A percentile compares a stretch with the other conserved stretches of the same genome.
These are phyloP conservation scores for Lophochroa leadbeateri DNA, from an alignment of 2,113 vertebrate genomes.

Conservation along the genomic window DNA sequence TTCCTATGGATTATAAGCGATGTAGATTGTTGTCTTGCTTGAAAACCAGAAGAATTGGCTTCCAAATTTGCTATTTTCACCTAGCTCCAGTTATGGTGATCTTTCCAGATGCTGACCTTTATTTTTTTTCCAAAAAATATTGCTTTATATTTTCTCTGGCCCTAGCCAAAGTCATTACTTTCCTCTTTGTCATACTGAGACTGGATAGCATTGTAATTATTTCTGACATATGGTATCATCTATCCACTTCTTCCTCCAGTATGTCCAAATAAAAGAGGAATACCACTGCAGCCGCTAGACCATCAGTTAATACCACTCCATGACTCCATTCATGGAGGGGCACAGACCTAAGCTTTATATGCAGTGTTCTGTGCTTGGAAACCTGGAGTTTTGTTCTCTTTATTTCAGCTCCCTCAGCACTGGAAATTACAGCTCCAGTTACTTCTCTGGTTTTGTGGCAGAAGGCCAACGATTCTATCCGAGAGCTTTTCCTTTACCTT, in stretches of 20 bases:
- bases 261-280: slow-evolving; percentile 5
- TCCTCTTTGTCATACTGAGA: slow-evolving; percentile 38
- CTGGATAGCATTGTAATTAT: slow-evolving; percentile 52
- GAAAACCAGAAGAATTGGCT: not conserved
- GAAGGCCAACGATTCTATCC: slow-evolving; percentile 31
- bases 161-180: slow-evolving; percentile 50
- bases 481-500: slow-evolving; percentile 57
- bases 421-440: slow-evolving; percentile 24
- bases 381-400: not conserved
- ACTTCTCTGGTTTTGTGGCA: slow-evolving; percentile 50
- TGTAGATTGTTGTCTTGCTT: not conserved
- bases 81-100: not conserved
- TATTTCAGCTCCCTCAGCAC: not conserved
- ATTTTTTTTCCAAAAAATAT: not conserved
- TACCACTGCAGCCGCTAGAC: not conserved
- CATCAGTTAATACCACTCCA: not conserved
- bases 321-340: not conserved
- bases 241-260: slow-evolving; percentile 35
- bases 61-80: not conserved
- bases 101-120: slow-evolving; percentile 30
- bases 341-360: not conserved
- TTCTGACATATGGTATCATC: slow-evolving; percentile 61
- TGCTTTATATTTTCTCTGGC: slow-evolving; percentile 19
- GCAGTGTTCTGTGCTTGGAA: not conserved
- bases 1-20: not conserved